Percentiles rank a stretch among this genome's conserved stretches.
Conservation (phyloP, 2,797 vertebrate species). For the Adrianichthys oophorus region DNA sequence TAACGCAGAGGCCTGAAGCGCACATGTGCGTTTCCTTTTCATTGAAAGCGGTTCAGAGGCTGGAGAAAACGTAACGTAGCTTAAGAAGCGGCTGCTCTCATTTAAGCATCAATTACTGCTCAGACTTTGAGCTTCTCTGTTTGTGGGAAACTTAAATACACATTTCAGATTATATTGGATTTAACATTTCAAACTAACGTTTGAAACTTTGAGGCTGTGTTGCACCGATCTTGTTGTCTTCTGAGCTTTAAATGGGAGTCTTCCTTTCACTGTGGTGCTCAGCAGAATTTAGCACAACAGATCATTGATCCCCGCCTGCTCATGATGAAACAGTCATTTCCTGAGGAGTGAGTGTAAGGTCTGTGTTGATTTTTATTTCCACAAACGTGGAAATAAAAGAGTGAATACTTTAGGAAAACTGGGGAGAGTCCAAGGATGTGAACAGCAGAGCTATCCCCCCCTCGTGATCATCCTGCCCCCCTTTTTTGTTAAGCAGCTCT, state of each 20-base stretch:
- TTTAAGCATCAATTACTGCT: no score
- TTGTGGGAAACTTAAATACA: no score
- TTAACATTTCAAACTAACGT: no score
- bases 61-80: no score
- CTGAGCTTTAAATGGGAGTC: constrained; percentile 1
- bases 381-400: constrained; percentile 33
- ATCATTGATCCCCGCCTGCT: constrained; percentile 37
- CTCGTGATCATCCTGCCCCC: constrained; percentile 43
- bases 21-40: no score
- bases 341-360: constrained; percentile 33
- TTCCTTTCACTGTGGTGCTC: constrained; percentile 2
- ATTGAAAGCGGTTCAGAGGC: no score
- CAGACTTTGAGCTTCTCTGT: no score
- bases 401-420: constrained; percentile 36
- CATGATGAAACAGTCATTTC: constrained; percentile 55
- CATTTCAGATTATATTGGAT: no score
- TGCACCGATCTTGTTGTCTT: not conserved
- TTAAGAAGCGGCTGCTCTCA: no score
- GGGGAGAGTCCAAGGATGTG: constrained; percentile 53
- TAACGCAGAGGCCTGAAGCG: no score
- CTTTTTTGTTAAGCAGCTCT: constrained; percentile 62
- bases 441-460: constrained; percentile 24
- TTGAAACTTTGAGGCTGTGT: not conserved
- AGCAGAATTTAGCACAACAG: constrained; percentile 38
- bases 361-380: not conserved